Evolutionary conservation across 2,113 vertebrate species (phyloP).

Genomic region (Ctenodactylus gundi): DNA sequence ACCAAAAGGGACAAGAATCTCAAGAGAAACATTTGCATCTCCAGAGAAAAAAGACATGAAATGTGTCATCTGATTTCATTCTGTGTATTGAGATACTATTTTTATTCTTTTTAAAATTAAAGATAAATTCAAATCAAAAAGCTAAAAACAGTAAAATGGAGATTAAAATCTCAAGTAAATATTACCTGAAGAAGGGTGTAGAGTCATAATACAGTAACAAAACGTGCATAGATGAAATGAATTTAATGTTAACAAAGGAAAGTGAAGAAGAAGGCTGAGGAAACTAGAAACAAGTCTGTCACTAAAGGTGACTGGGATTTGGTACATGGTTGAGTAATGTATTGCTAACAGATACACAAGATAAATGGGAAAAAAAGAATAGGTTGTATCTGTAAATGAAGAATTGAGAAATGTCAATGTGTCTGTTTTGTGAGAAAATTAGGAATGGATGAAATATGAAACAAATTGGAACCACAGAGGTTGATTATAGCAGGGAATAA

Average conservation of each 20-base stretch:
- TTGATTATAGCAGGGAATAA: background rate
- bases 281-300: background rate
- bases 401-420: background rate
- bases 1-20: background rate
- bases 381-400: background rate
- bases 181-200: background rate
- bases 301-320: accelerated
- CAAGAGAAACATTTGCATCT: background rate
- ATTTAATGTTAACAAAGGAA: background rate
- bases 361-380: too few species aligned
- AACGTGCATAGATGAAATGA: background rate
- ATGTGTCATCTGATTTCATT: background rate
- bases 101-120: background rate
- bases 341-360: too few species aligned
- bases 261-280: background rate
- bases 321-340: too few species aligned
- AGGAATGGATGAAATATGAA: background rate
- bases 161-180: background rate
- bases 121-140: background rate
- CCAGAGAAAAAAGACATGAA: background rate
- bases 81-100: background rate
- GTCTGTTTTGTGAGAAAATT: background rate
- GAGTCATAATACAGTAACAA: background rate
- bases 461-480: background rate
- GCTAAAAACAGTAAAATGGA: background rate